Base-by-base conservation (phyloP, 1,140 invertebrate genomes). In the Cotesia glomerata region DNA sequence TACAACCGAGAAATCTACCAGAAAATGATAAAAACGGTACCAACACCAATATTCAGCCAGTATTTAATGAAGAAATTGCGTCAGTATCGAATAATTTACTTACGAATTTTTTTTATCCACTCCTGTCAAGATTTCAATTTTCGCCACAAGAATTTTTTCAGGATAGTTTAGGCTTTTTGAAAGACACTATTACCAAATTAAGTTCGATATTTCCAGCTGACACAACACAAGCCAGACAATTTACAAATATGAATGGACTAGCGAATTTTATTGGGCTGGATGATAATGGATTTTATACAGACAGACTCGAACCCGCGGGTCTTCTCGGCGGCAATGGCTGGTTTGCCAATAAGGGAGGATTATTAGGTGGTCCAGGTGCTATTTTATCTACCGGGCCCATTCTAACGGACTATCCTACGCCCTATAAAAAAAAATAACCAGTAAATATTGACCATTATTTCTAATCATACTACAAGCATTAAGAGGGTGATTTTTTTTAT, bases 311-410 rank as follows among this genome's bases (percentile, higher is more conserved):
- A n/a, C 77, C 79, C 0, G 79, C 75, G n/a, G 83, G 83, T 5
- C 77, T 85, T 66, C 73, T 85, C 16, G 78, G 76, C 11, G 84
- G 84, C 5, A 85, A 85, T 39, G 83, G 83, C 13, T 85, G 82
- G 83, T 78, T 85, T 26, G 77, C 83, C 3, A 85, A 85, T 51
- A 85, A 85, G 54, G 84, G 83, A 1, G 83, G 83, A 8, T 76
- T 85, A 66, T 73, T 84, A 0, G 83, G 83, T 5, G 82, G 81
- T 5, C 83, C 84, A 11, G 84, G 83, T 1, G 81, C 81, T 0
- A 78, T 84, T 76, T 49, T 84, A 0, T 85, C 84, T 0, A 84
- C 84, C 0, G 83, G 84, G 3, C 82, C 81, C 66, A 51, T 84
- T 0, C 73, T 84, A 5, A 85, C 84, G 2, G 84, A 85, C 76